These are phyloP conservation scores for Coelopa frigida DNA, from an alignment of 1,140 invertebrate species.

Conservation along the genomic window DNA sequence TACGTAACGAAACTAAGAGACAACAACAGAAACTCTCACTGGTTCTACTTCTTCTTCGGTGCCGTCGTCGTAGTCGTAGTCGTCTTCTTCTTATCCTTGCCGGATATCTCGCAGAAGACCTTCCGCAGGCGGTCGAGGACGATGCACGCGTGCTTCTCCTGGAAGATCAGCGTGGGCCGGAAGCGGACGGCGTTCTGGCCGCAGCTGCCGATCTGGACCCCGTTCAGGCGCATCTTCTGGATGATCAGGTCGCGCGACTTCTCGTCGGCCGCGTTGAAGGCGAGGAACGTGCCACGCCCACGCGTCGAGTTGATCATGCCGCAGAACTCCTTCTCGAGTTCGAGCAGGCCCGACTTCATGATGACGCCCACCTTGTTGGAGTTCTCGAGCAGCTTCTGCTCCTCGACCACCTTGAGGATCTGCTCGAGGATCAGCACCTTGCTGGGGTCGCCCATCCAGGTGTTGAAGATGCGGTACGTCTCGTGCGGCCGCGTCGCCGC, in stretches of 20 bases:
- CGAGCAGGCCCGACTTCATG: constrained; percentile 64
- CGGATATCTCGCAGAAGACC: no score
- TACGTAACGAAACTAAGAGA: no score
- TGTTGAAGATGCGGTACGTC: constrained; percentile 93
- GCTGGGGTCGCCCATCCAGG: constrained; percentile 99
- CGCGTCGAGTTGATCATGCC: constrained; percentile 58
- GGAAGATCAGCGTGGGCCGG: constrained; percentile 84
- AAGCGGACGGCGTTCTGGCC: constrained; percentile 76
- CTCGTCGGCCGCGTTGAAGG: constrained; percentile 65
- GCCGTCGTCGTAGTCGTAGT: no score
- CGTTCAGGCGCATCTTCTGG: constrained; percentile 63
- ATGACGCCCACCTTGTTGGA: constrained; percentile 69
- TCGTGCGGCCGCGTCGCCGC: constrained; percentile 65
- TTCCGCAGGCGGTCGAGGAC: constrained; percentile 79
- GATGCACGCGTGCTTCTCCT: constrained; percentile 82
- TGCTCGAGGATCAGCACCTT: constrained; percentile 85
- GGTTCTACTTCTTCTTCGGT: no score
- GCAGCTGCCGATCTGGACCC: constrained; percentile 85
- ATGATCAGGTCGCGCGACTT: constrained; percentile 73
- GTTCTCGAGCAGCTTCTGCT: constrained; percentile 72
- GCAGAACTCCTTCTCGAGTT: constrained; percentile 73
- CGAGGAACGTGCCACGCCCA: constrained; percentile 87
- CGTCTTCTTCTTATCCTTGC: no score
- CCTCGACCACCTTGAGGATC: constrained; percentile 76
- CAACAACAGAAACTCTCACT: no score